phyloP scores from a whole-genome alignment of 2,113 vertebrate genomes.

The Thomomys bottae region DNA sequence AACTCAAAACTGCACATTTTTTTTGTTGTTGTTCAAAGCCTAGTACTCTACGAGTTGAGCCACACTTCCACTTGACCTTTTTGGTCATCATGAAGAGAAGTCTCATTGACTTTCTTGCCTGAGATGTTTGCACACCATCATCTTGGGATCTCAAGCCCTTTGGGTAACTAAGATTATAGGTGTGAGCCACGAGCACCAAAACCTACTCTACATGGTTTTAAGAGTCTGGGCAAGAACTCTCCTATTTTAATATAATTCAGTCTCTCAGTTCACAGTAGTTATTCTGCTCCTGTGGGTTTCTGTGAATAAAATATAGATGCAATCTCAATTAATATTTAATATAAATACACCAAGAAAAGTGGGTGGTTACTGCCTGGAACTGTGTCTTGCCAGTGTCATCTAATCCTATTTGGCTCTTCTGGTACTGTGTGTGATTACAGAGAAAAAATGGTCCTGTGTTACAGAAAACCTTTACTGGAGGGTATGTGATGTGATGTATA shows the following conservation, averaged over 20 bases:
- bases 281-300: slow-evolving; percentile 48
- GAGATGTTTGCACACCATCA: no score
- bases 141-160: no score
- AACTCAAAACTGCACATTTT: no score
- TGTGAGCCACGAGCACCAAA: no score
- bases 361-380: slow-evolving; percentile 1
- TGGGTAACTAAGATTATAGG: no score
- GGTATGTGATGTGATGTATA: not conserved
- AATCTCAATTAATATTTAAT: slow-evolving; percentile 61
- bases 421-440: not conserved
- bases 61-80: no score
- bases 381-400: slow-evolving; percentile 37
- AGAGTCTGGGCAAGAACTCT: not conserved
- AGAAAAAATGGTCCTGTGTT: not conserved
- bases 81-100: no score
- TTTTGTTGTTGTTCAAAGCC: no score
- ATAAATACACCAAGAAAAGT: slow-evolving; percentile 31
- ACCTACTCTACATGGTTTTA: no score
- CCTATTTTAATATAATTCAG: not conserved
- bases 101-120: no score
- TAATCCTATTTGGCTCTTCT: slow-evolving; percentile 12
- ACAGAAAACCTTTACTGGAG: slow-evolving; percentile 40
- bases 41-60: no score
- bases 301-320: slow-evolving; percentile 62
- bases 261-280: slow-evolving; percentile 37